Percentiles rank a stretch among this genome's conserved stretches.
Evolutionary conservation across 1,140 invertebrate species (phyloP).

Genomic region (Riptortus pedestris): DNA sequence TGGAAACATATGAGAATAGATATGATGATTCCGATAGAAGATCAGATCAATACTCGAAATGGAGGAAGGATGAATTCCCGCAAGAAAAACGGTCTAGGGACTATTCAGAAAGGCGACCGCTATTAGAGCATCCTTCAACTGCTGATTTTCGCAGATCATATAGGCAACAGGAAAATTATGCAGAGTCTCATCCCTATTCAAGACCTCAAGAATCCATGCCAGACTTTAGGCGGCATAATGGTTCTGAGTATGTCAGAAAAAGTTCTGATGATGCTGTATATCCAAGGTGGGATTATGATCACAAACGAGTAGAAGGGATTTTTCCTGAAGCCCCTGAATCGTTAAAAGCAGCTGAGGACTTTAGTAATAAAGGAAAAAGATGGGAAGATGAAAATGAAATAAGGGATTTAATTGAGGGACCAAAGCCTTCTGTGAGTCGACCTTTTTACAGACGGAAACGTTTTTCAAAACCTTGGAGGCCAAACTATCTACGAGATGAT

Average conservation of each 20-base stretch:
- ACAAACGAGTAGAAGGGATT: not conserved
- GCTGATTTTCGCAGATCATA: not conserved
- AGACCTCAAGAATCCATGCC: not conserved
- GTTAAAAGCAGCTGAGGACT: no score
- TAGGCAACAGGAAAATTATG: not conserved
- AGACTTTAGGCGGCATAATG: not conserved
- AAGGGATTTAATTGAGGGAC: not conserved
- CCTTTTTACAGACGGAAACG: not conserved
- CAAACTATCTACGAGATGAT: not conserved
- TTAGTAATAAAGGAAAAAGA: no score
- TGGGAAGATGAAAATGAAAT: slow-evolving; percentile 2
- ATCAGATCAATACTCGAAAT: not conserved
- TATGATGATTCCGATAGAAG: not conserved
- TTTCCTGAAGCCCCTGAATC: not conserved
- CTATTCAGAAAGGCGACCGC: not conserved
- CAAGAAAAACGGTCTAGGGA: not conserved
- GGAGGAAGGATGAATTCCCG: not conserved
- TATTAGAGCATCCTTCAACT: not conserved
- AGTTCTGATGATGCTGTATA: not conserved
- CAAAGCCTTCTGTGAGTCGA: not conserved
- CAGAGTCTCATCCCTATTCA: not conserved
- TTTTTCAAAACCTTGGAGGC: not conserved
- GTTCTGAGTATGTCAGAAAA: not conserved
- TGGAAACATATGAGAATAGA: not conserved
- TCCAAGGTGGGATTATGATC: slow-evolving; percentile 9